Conservation (phyloP, 2,113 vertebrate species). For the Ceyx melanurus region DNA sequence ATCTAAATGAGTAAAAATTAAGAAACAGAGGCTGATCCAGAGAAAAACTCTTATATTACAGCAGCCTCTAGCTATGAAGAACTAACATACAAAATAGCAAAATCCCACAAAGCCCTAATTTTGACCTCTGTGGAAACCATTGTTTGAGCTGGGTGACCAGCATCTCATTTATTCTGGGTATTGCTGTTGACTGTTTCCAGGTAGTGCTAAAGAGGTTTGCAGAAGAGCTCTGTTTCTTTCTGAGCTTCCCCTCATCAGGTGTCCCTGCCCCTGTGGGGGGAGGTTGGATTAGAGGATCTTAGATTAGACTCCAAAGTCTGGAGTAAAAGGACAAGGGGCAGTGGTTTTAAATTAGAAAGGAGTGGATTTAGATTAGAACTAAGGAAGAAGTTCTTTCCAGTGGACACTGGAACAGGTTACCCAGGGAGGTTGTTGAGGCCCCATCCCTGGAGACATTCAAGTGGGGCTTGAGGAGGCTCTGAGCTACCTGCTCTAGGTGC, state of each 20-base stretch:
- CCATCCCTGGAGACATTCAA: too few relatives aligned
- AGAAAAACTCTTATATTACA: background rate
- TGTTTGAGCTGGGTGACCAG: background rate
- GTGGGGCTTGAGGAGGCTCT: too few relatives aligned
- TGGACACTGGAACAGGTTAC: too few relatives aligned
- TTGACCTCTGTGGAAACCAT: background rate
- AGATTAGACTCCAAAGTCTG: too few relatives aligned
- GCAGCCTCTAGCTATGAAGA: background rate
- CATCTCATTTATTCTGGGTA: background rate
- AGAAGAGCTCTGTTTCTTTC: background rate
- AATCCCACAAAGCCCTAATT: background rate
- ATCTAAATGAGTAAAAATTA: background rate
- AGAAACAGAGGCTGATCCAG: background rate
- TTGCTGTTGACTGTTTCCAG: background rate
- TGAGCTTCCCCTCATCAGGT: background rate
- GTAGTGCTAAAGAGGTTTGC: background rate
- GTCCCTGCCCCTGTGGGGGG: too few relatives aligned
- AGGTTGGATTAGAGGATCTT: too few relatives aligned
- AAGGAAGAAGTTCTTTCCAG: too few relatives aligned
- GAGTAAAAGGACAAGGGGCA: too few relatives aligned
- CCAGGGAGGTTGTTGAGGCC: too few relatives aligned
- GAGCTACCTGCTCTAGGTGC: too few relatives aligned
- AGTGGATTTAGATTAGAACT: too few relatives aligned
- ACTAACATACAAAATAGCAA: background rate
- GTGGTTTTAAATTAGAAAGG: too few relatives aligned